phyloP scores from a whole-genome alignment of 2,113 vertebrate species.

The Peromyscus polionotus region DNA sequence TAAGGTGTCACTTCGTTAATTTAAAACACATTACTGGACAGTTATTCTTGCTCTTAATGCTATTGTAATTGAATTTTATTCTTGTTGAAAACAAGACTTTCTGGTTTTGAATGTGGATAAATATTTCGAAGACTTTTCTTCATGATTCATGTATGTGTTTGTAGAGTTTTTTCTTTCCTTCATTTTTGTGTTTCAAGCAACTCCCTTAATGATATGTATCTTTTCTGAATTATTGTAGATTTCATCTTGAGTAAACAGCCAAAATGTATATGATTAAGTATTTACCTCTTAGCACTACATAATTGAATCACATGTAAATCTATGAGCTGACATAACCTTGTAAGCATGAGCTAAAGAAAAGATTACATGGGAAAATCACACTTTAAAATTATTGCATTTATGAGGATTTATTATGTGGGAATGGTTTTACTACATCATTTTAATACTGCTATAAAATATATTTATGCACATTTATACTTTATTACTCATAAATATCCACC shows the following conservation, averaged over 20 bases:
- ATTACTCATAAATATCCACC: slow-evolving; percentile 71
- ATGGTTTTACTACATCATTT: slow-evolving; percentile 73
- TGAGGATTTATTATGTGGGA: slow-evolving; percentile 79
- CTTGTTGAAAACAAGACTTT: slow-evolving; percentile 53
- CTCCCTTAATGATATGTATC: background rate
- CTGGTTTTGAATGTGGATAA: slow-evolving; percentile 57
- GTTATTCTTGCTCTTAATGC: slow-evolving; percentile 71
- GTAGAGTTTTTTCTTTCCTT: background rate
- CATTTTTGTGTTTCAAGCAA: slow-evolving; percentile 42
- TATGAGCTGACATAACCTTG: slow-evolving; percentile 69
- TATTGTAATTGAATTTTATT: slow-evolving; percentile 78
- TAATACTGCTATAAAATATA: slow-evolving; percentile 78
- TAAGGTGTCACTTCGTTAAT: slow-evolving; percentile 81
- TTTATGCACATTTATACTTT: slow-evolving; percentile 76
- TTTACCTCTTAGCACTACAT: slow-evolving; percentile 60
- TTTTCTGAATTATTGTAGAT: slow-evolving; percentile 1
- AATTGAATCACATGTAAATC: slow-evolving; percentile 66
- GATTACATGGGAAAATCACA: slow-evolving; percentile 68
- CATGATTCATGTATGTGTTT: slow-evolving; percentile 44
- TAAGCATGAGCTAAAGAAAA: slow-evolving; percentile 61
- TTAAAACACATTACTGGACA: slow-evolving; percentile 80
- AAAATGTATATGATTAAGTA: slow-evolving; percentile 22
- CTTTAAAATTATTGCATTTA: slow-evolving; percentile 71
- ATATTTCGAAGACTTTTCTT: slow-evolving; percentile 62
- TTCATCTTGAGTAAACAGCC: slow-evolving; percentile 41